Evolutionary conservation across 2,888 invertebrate species (phyloP).

Genomic region (Limulus polyphemus): DNA sequence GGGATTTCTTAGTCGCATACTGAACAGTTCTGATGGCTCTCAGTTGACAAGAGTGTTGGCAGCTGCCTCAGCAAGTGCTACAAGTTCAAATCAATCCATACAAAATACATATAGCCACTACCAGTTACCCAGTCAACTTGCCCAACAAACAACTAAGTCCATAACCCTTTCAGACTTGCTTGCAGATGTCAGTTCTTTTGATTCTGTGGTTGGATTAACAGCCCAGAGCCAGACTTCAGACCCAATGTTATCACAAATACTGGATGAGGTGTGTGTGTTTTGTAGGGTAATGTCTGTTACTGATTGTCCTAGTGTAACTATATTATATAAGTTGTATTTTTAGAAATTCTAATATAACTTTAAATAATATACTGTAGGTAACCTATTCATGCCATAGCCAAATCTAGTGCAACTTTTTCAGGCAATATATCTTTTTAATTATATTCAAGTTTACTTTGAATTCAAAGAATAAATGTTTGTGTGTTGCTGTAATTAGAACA

Average conservation of each 20-base stretch:
- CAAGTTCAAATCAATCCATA: not conserved
- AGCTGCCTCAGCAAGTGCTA: not conserved
- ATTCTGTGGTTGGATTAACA: not conserved
- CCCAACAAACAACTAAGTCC: not conserved
- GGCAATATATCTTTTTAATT: too few species aligned
- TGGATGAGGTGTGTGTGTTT: constrained; percentile 19
- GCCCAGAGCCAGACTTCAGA: constrained; percentile 9
- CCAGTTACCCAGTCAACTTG: constrained; percentile 2
- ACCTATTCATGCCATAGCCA: too few species aligned
- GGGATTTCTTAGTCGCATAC: constrained; percentile 1
- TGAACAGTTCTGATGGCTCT: not conserved
- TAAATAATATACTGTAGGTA: too few species aligned
- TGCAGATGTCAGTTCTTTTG: not conserved
- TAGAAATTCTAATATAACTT: too few species aligned
- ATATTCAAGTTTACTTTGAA: too few species aligned
- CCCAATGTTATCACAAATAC: constrained; percentile 20
- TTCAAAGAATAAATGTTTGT: too few species aligned
- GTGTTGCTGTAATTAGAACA: too few species aligned
- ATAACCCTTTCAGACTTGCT: not conserved
- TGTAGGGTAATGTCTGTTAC: too few species aligned
- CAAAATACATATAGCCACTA: not conserved
- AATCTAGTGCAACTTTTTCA: too few species aligned
- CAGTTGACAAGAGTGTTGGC: not conserved
- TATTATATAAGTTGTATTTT: too few species aligned
- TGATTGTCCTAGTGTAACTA: too few species aligned